These are phyloP conservation scores for Nesospiza acunhae DNA, from an alignment of 2,113 vertebrate species.

Conservation along the genomic window DNA sequence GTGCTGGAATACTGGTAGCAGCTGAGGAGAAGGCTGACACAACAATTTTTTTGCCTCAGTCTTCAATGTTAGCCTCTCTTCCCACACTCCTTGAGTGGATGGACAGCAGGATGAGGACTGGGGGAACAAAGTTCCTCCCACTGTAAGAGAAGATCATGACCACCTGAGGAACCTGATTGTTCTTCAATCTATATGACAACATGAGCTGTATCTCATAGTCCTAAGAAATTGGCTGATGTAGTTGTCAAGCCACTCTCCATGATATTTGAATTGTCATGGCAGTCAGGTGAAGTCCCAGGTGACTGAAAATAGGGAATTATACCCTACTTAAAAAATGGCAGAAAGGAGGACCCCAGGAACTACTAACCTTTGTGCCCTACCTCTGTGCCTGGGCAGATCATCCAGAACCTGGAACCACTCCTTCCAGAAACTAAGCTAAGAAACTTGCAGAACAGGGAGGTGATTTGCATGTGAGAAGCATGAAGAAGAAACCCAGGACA, in stretches of 20 bases:
- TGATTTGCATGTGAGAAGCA: neutral
- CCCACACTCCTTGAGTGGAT: neutral
- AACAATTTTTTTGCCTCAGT: rapidly evolving
- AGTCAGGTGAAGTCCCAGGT: neutral
- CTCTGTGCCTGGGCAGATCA: neutral
- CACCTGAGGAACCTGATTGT: neutral
- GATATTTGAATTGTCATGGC: neutral
- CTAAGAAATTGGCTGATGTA: neutral
- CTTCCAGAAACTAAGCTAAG: neutral
- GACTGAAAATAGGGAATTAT: neutral
- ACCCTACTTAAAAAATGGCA: neutral
- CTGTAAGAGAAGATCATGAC: neutral
- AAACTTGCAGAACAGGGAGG: neutral
- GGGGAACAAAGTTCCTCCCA: neutral
- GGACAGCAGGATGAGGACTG: neutral
- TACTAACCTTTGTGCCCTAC: neutral
- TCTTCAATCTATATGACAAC: too few relatives aligned
- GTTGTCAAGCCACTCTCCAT: neutral
- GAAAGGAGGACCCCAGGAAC: neutral
- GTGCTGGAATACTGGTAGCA: neutral
- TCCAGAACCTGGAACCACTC: neutral
- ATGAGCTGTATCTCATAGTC: neutral
- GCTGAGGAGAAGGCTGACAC: neutral
- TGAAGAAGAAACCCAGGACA: too few relatives aligned
- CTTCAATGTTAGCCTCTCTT: neutral